Evolutionary conservation across 2,888 invertebrate species (phyloP).

Genomic region (Podabrus alpinus): DNA sequence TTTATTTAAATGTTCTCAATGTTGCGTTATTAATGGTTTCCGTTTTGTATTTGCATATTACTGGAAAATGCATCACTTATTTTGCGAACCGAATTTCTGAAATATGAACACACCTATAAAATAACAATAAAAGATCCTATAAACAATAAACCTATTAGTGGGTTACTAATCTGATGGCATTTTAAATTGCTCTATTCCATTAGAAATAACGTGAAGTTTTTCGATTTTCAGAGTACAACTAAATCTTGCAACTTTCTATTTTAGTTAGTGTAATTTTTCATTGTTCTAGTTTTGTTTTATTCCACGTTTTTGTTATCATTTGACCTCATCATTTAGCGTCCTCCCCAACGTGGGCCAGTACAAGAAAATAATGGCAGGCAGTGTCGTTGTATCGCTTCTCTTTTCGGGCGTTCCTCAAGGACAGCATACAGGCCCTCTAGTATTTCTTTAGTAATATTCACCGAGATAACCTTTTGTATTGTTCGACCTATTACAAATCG

Average conservation of each 20-base stretch:
- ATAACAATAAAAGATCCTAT: neutral
- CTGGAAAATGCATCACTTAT: neutral
- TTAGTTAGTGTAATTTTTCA: neutral
- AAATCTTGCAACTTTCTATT: neutral
- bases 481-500: neutral
- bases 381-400: neutral
- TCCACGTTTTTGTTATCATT: neutral
- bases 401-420: neutral
- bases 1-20: neutral
- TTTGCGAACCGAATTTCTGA: neutral
- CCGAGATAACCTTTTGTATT: neutral
- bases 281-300: neutral
- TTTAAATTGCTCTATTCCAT: neutral
- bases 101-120: neutral
- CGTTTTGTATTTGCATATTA: slow-evolving; percentile 1
- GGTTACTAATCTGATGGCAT: neutral
- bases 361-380: neutral
- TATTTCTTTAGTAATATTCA: neutral
- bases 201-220: neutral
- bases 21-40: neutral
- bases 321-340: neutral
- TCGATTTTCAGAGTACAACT: neutral
- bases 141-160: neutral
- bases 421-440: neutral
- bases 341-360: neutral